Base-by-base conservation (phyloP, 2,888 invertebrate species). In the Epiblema foenella region DNA sequence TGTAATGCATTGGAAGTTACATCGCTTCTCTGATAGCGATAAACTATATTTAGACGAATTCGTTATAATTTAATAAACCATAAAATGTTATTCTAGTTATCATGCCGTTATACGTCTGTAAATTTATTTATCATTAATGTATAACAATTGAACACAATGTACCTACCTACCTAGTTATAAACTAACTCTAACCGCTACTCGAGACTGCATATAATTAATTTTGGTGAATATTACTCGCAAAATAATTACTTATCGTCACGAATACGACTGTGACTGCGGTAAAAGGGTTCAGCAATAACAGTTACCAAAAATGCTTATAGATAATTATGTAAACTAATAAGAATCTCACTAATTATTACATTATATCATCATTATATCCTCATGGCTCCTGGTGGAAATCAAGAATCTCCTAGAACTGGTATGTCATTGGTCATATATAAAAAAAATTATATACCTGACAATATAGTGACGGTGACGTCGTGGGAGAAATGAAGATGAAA, bases 211-310 rank as follows among this genome's bases (percentile, higher is more conserved):
- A 24, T 39, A n/a, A n/a, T 46, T 46, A 15, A 46, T 46, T 46
- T n/a, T 15, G 42, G 7, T 46, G 42, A 5, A 46, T 12, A n/a
- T 52, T 37, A 63, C 63, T 63, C 20, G 37, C 51, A 20, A 51
- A n/a, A 20, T 52, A 52, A 20, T 51, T 12, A 20, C n/a, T 33
- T 29, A 63, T 7, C 11, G 52, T 37, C 52, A 65, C 24, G 37
- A 1, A 39, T 17, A 42, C 11, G 11, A 39, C 37, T 20, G 65
- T 56, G 56, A 46, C 29, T 24, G 42, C 24, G 56, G 65, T 65
- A n/a, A 52, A 62, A 63, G 33, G 60, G 37, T 52, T 52, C 11
- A 63, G 37, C 29, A 51, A 51, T 63, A 63, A 63, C 49, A 65
- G 15, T 12, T 39, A 39, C 58, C 58, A 58, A 63, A 49, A 33